These are phyloP conservation scores for Megaceryle torquata DNA, from an alignment of 2,113 vertebrate species.

Conservation along the genomic window DNA sequence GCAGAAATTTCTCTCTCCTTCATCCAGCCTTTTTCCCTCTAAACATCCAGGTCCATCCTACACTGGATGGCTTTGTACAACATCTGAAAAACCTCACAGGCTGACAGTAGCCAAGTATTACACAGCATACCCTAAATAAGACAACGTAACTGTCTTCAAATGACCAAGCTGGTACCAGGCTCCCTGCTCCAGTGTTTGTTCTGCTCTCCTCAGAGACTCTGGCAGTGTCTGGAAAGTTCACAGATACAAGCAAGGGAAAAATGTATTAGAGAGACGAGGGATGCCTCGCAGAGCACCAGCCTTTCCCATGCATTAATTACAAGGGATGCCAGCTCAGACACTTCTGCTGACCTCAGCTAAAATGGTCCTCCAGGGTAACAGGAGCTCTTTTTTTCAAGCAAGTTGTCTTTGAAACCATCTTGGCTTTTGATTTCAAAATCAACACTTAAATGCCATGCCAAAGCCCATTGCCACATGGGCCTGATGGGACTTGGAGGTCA, in stretches of 20 bases:
- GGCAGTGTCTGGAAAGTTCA: not conserved
- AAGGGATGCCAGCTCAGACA: not conserved
- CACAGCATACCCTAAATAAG: not conserved
- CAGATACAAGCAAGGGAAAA: not conserved
- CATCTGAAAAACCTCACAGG: not conserved
- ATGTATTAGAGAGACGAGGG: not conserved
- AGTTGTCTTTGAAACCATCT: not conserved
- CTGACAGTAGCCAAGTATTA: not conserved
- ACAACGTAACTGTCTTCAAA: not conserved
- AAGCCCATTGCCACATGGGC: not conserved
- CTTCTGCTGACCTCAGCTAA: not conserved
- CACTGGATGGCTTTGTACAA: not conserved
- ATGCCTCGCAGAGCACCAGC: not conserved
- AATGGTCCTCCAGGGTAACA: not conserved
- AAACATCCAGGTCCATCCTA: not conserved
- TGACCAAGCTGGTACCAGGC: not conserved
- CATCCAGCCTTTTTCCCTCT: not conserved
- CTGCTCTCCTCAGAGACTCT: not conserved
- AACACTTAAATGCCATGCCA: not conserved
- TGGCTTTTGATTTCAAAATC: constrained; percentile 5
- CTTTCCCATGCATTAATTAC: not conserved
- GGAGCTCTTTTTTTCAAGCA: not conserved
- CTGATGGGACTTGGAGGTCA: not conserved
- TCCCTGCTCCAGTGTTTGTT: not conserved
- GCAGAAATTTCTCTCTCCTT: not conserved